Evolutionary conservation across 1,140 invertebrate genomes (phyloP), one percentile per base, ranked within the genome.

Genomic region (Ectropis grisescens): DNA sequence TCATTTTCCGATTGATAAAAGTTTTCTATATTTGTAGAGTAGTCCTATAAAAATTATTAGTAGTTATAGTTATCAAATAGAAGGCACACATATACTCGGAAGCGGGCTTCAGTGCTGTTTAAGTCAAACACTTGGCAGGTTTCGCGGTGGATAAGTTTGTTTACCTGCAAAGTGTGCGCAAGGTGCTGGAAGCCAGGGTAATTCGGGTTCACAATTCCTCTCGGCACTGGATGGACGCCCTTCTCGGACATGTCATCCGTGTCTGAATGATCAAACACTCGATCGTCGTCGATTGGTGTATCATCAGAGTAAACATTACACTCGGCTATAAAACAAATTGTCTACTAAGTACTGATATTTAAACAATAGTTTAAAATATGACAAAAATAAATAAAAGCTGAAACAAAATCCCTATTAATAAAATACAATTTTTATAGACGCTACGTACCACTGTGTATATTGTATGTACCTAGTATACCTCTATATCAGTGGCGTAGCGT

Each of bases 181-280:
- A 86, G 71, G 59, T 87, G 86, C 58, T 88, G 87, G 55, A 89
- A 88, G 15, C 90, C 90, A 5, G 90, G 90, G 70, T 92, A 92
- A 68, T 93, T 93, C 5, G 90, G 90, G 71, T 92, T 92, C 45
- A 91, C 87, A 37, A 92, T 91, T 26, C 90, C 89, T 42, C 89
- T 83, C n/a, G 83, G 79, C 30, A 82, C 55, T 28, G 57, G 52
- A 41, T 68, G 66, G 23, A 61, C 31, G 35, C 51, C 61, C 36
- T 78, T 72, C 41, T 79, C 67, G 48, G 67, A 82, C 60, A 81
- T 82, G 39, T 82, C 78, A 70, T 81, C 72, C 37, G 75, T 65
- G 37, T 76, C 70, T n/a, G 79, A 74, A 37, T 64, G 54, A 22
- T 70, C 69, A 43, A 80, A 75, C 14, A 59, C 48, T 37, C 40